Conservation (phyloP, 2,888 invertebrate species). For the Rhimphoctona megacephalus region DNA sequence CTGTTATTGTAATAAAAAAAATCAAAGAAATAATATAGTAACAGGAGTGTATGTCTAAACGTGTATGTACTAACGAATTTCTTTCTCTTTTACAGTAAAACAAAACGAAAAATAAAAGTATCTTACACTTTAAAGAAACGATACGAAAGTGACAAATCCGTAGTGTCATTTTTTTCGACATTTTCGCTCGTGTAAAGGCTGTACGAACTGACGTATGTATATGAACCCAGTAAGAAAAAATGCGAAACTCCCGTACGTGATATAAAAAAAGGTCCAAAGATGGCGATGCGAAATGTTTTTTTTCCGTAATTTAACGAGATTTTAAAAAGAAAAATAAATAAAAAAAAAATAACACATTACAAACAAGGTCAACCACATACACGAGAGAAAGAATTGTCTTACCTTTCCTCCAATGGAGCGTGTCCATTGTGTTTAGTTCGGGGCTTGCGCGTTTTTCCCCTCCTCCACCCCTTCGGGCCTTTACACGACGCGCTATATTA, state of each 20-base stretch:
- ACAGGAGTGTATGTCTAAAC: background rate
- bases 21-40: background rate
- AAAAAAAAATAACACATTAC: background rate
- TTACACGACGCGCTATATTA: slow-evolving; percentile 33
- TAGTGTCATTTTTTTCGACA: slow-evolving; percentile 39
- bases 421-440: slow-evolving; percentile 72
- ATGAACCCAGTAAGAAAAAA: slow-evolving; percentile 12
- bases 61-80: background rate
- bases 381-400: slow-evolving; percentile 50
- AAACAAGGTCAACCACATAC: slow-evolving; percentile 61
- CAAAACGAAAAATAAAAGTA: background rate
- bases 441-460: slow-evolving; percentile 49
- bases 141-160: slow-evolving; percentile 7
- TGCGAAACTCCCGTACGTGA: slow-evolving; percentile 40
- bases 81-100: background rate
- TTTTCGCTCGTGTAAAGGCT: slow-evolving; percentile 10
- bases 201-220: slow-evolving; percentile 39
- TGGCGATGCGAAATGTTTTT: slow-evolving; percentile 57
- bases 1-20: background rate
- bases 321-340: background rate
- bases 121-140: background rate
- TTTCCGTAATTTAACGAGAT: slow-evolving; percentile 33
- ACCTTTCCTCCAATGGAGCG: slow-evolving; percentile 72
- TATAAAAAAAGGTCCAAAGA: slow-evolving; percentile 49
- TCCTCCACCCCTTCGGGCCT: slow-evolving; percentile 28